A percentile compares a stretch with the other conserved stretches of the same genome.
Evolutionary conservation across 2,888 invertebrate genomes (phyloP).

Genomic region (Strigamia maritima): DNA sequence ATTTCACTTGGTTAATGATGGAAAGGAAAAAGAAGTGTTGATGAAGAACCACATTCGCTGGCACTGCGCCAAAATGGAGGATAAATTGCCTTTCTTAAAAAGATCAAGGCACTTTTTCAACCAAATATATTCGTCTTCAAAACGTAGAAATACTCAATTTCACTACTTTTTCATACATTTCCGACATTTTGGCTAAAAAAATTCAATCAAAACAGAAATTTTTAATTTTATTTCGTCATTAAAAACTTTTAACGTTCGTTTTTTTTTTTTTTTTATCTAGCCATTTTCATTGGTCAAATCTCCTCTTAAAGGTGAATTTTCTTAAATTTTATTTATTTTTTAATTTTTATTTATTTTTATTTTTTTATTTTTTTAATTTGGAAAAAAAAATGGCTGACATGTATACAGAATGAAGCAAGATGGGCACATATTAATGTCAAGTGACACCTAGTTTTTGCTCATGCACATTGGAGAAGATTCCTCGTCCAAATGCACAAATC

Average conservation of each 20-base stretch:
- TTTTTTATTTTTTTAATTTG: not conserved
- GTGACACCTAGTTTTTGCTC: constrained; percentile 10
- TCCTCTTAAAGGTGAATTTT: no score
- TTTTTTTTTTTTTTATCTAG: no score
- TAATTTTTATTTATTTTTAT: not conserved
- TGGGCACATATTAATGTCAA: not conserved
- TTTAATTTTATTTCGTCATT: no score
- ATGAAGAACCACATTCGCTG: constrained; percentile 6
- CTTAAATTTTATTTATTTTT: no score
- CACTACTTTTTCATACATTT: no score
- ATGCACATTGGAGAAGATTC: not conserved
- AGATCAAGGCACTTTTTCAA: not conserved
- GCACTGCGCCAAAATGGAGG: not conserved
- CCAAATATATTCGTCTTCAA: no score
- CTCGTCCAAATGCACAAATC: constrained; percentile 19
- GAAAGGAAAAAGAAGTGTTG: constrained; percentile 10
- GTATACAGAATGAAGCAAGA: not conserved
- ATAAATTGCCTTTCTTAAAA: not conserved
- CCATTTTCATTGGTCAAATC: no score
- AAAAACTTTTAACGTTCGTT: no score
- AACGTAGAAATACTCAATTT: no score
- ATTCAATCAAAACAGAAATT: no score
- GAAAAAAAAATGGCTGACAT: not conserved
- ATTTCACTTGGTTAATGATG: constrained; percentile 9
- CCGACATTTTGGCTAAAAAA: no score